These are phyloP conservation scores for Puffinus mauretanicus DNA, from an alignment of 2,113 vertebrate genomes.

Conservation along the genomic window DNA sequence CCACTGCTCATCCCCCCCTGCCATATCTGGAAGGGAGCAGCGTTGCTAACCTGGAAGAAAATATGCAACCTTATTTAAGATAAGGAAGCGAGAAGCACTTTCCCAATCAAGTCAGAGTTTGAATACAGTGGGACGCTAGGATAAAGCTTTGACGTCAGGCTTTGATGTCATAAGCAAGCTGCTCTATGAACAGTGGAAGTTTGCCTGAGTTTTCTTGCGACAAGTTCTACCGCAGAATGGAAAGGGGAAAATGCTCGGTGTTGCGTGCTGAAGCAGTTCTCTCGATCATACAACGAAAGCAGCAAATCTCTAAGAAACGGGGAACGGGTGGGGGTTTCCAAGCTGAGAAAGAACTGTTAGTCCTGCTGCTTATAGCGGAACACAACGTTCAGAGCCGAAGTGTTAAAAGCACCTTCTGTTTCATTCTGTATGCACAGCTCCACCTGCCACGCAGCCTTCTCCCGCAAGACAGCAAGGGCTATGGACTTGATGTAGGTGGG, in stretches of 20 bases:
- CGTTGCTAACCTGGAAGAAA: background rate
- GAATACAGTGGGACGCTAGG: background rate
- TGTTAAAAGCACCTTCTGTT: conserved; percentile 6
- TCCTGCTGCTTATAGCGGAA: background rate
- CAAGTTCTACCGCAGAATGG: background rate
- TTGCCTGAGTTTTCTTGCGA: background rate
- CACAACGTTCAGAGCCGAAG: background rate
- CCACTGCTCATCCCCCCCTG: background rate
- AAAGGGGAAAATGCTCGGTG: background rate
- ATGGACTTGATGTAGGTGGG: rapidly evolving
- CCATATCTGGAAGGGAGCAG: background rate
- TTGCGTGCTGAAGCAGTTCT: background rate
- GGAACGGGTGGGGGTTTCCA: background rate
- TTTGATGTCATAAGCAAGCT: background rate
- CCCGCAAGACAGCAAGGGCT: background rate
- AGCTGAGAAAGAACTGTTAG: background rate
- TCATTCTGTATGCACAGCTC: background rate
- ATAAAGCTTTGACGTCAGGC: background rate
- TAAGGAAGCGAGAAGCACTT: background rate
- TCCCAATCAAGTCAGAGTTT: background rate
- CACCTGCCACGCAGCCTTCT: background rate
- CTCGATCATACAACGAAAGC: background rate
- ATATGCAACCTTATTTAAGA: background rate
- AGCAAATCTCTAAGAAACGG: background rate
- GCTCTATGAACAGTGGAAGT: background rate